A percentile compares a stretch with the other conserved stretches of the same genome.
phyloP scores from a whole-genome alignment of 2,113 vertebrate genomes.

The Pseudopipra pipra region DNA sequence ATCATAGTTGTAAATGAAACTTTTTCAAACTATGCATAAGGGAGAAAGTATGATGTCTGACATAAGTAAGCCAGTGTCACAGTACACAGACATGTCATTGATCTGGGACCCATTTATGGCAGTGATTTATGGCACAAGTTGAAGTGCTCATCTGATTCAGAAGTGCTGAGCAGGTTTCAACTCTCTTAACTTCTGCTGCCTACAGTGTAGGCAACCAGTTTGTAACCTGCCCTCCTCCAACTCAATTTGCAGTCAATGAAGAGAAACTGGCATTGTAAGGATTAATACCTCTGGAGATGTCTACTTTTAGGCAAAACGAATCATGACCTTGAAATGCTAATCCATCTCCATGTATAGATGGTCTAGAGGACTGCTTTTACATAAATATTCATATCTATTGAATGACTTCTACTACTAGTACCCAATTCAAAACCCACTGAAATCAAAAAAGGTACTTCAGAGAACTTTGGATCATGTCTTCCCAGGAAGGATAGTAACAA shows the following conservation, averaged over 20 bases:
- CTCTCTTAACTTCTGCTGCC: neutral
- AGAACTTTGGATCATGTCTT: neutral
- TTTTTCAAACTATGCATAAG: neutral
- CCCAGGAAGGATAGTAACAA: neutral
- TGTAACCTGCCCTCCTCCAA: neutral
- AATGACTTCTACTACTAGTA: neutral
- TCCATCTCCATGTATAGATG: neutral
- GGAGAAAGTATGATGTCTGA: neutral
- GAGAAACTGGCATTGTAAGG: neutral
- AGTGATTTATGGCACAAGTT: neutral
- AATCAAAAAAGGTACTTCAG: neutral
- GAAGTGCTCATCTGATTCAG: neutral
- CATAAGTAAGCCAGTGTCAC: neutral
- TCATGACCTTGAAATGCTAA: neutral
- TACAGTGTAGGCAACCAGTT: neutral
- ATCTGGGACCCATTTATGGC: neutral
- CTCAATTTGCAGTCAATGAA: neutral
- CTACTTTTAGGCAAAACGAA: neutral
- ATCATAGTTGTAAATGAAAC: neutral
- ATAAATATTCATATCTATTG: neutral
- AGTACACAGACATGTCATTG: neutral
- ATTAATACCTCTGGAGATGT: neutral
- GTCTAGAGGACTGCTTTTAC: neutral
- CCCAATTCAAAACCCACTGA: neutral
- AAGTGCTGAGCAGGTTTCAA: neutral